phyloP scores from a whole-genome alignment of 1,140 invertebrate genomes.

The Pachyrhynchus sulphureomaculatus region DNA sequence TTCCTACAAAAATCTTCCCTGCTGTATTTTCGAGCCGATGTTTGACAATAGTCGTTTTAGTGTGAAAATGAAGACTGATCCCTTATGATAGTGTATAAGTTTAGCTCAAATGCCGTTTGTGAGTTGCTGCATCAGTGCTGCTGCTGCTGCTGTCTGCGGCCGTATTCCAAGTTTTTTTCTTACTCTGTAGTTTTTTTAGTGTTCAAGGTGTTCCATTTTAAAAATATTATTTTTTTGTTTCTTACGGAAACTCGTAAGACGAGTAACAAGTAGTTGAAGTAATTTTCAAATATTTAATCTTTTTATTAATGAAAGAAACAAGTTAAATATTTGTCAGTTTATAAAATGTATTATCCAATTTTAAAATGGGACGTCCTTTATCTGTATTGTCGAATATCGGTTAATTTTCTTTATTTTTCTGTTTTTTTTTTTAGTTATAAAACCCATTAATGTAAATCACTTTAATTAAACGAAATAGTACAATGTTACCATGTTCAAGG shows the following conservation, averaged over 20 bases:
- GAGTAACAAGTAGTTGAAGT: too few species aligned
- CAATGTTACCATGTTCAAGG: constrained; percentile 7
- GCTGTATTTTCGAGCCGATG: constrained; percentile 28
- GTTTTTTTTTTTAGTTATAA: not conserved
- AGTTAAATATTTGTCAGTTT: too few species aligned
- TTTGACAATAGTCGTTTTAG: constrained; percentile 39
- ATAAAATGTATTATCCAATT: too few species aligned
- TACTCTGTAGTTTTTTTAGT: not conserved
- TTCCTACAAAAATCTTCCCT: not conserved
- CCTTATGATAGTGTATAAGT: constrained; percentile 33
- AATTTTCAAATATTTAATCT: too few species aligned
- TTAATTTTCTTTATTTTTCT: not conserved
- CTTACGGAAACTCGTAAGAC: too few species aligned
- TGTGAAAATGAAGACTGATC: constrained; percentile 43
- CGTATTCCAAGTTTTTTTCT: constrained; percentile 7
- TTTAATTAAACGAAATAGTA: not conserved
- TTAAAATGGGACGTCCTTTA: too few species aligned
- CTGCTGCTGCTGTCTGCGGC: constrained; percentile 17
- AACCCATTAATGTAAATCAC: not conserved
- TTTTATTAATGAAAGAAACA: too few species aligned
- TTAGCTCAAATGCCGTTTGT: constrained; percentile 43
- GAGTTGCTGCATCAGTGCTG: constrained; percentile 28
- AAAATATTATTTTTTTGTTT: too few species aligned
- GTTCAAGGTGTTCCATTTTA: not conserved
- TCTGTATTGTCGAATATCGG: constrained; percentile 15